Base-by-base conservation (phyloP, 2,888 invertebrate genomes). In the Parnassius smintheus region DNA sequence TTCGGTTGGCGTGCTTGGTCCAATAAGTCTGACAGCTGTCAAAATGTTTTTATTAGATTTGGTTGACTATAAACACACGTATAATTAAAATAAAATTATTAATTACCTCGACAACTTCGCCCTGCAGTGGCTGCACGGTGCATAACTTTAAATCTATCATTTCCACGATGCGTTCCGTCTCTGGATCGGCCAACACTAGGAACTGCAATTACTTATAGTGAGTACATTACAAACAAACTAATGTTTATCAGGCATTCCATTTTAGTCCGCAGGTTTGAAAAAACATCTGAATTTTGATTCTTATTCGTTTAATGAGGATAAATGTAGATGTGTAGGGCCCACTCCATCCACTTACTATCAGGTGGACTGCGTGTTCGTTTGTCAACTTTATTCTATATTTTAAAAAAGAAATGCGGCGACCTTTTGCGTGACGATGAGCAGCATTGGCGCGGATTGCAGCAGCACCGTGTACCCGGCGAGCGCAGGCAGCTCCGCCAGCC, bases 81-180 rank as follows among this genome's bases (percentile, higher is more conserved):
- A 18, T 18, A 18, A 0, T 18, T 18, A 18, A 18, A 18, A 18
- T 1, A 18, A 18, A 18, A 18, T 18, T 59, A 42, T 2, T 54
- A 63, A 62, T 69, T 70, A 88, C 90, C 81, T 86, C 81, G 18
- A 89, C 75, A 10, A 80, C 68, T 12, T 78, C 67, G 35, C 83
- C 87, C 22, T 75, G 67, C 66, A 78, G 82, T 0, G 85, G 77
- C 1, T 72, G 70, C 8, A 91, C 67, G 0, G 73, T 67, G 70
- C 89, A 89, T 45, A 64, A 75, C 7, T 76, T 78, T 18, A 85
- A 77, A 56, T 88, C 86, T 2, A 91, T 82, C 86, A 85, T 88
- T 70, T 91, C 90, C 2, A 85, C 70, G 53, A 89, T 78, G 2
- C 78, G 77, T 64, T 90, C 87, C 2, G 83, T 70, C 12, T 82